Conservation (phyloP, 2,888 invertebrate genomes). For the Leptarthrus brevirostris region DNA sequence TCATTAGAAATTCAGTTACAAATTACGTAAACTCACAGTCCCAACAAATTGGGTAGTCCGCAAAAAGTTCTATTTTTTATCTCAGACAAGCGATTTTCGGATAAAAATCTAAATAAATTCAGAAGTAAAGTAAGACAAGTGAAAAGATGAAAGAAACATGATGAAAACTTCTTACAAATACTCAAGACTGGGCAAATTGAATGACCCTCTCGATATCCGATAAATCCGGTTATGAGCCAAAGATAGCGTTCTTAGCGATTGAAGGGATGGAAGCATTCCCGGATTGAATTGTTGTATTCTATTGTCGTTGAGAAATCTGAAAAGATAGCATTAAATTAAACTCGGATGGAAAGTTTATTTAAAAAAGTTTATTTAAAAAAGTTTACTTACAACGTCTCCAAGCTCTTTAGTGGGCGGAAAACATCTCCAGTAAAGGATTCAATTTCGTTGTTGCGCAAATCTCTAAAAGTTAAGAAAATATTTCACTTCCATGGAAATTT, state of each 20-base stretch:
- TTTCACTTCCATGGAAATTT: not conserved
- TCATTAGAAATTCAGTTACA: not conserved
- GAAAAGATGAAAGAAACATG: too few relatives aligned
- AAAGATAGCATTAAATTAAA: not conserved
- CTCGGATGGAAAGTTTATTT: not conserved
- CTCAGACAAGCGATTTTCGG: slow-evolving; percentile 67
- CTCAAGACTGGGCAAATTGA: slow-evolving; percentile 63
- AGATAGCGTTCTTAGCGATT: slow-evolving; percentile 66
- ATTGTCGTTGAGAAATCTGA: slow-evolving; percentile 67
- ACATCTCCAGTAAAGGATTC: slow-evolving; percentile 62
- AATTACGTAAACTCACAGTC: slow-evolving; percentile 59
- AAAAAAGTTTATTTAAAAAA: not conserved
- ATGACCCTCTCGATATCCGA: slow-evolving; percentile 62
- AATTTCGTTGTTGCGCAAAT: slow-evolving; percentile 68
- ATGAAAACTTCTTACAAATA: slow-evolving; percentile 69
- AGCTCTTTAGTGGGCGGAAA: slow-evolving; percentile 64
- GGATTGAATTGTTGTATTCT: slow-evolving; percentile 61
- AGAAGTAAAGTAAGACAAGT: not conserved
- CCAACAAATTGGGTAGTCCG: slow-evolving; percentile 66
- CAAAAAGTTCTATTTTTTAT: slow-evolving; percentile 68
- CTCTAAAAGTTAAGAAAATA: slow-evolving; percentile 62
- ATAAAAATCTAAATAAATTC: slow-evolving; percentile 66
- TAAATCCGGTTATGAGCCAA: slow-evolving; percentile 67
- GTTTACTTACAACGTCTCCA: slow-evolving; percentile 67
- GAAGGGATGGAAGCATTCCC: slow-evolving; percentile 64